These are phyloP conservation scores for Rhopilema esculentum DNA, from an alignment of 30 jellyfish, hydroid and myxozoan species.

Conservation along the genomic window DNA sequence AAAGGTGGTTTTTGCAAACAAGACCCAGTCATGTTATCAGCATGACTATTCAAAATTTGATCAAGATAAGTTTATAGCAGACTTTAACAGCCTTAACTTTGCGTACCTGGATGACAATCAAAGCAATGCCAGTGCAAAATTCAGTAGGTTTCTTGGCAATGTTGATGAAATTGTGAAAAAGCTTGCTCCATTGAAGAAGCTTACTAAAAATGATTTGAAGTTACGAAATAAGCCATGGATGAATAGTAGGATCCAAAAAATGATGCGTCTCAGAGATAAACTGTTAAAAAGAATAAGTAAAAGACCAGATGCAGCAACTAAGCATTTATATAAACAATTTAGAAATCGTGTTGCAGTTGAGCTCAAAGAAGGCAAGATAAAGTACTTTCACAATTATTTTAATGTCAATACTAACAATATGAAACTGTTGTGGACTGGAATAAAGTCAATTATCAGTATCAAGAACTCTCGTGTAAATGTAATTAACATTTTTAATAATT, in stretches of 20 bases:
- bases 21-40: conserved; percentile 8
- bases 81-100: conserved; percentile 23
- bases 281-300: conserved; percentile 25
- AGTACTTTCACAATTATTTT: conserved; percentile 43
- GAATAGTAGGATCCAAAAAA: conserved; percentile 49
- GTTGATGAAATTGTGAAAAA: conserved; percentile 34
- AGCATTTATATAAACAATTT: conserved; percentile 14
- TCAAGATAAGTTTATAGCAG: neutral
- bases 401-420: conserved; percentile 29
- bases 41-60: conserved; percentile 41
- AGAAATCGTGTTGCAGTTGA: conserved; percentile 56
- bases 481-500: conserved; percentile 27
- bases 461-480: conserved; percentile 42
- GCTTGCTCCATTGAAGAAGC: conserved; percentile 57
- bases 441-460: conserved; percentile 40
- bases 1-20: conserved; percentile 10
- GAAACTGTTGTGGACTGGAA: conserved; percentile 56
- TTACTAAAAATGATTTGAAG: conserved; percentile 30
- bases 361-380: conserved; percentile 20
- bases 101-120: conserved; percentile 10
- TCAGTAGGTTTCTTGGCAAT: conserved; percentile 26
- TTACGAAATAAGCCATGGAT: conserved; percentile 55
- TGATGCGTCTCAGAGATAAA: conserved; percentile 44
- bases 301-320: conserved; percentile 42
- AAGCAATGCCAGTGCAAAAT: conserved; percentile 13